Evolutionary conservation across 2,888 invertebrate species (phyloP).

Genomic region (Chymomyza amoena): DNA sequence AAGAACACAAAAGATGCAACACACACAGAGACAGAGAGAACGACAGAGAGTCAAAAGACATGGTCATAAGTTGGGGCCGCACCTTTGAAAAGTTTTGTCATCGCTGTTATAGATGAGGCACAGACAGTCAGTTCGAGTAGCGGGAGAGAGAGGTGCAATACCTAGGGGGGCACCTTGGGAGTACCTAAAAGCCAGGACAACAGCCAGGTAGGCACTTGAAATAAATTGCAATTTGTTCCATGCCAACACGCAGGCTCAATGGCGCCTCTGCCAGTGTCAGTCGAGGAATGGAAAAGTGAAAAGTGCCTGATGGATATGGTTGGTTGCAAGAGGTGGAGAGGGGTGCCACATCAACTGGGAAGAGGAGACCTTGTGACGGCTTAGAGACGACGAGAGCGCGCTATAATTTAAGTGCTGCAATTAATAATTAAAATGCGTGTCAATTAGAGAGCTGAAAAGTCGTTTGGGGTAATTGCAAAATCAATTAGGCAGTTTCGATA

Average conservation of each 20-base stretch:
- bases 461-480: slow-evolving; percentile 60
- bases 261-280: background rate
- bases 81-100: background rate
- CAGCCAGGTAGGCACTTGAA: slow-evolving; percentile 58
- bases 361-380: background rate
- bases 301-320: background rate
- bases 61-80: background rate
- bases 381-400: background rate
- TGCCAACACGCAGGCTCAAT: slow-evolving; percentile 44
- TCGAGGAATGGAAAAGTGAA: background rate
- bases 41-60: background rate
- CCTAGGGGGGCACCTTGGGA: background rate
- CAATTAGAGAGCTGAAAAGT: slow-evolving; percentile 50
- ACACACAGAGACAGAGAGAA: background rate
- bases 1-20: background rate
- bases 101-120: background rate
- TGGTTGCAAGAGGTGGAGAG: background rate
- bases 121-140: background rate
- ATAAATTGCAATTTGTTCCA: slow-evolving; percentile 66
- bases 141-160: no score
- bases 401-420: slow-evolving; percentile 70
- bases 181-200: slow-evolving; percentile 35
- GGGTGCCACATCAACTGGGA: no score
- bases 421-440: slow-evolving; percentile 72
- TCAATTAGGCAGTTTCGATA: slow-evolving; percentile 46